Conservation (phyloP, 2,797 vertebrate genomes). For the Scolopax bukidnonensis region DNA sequence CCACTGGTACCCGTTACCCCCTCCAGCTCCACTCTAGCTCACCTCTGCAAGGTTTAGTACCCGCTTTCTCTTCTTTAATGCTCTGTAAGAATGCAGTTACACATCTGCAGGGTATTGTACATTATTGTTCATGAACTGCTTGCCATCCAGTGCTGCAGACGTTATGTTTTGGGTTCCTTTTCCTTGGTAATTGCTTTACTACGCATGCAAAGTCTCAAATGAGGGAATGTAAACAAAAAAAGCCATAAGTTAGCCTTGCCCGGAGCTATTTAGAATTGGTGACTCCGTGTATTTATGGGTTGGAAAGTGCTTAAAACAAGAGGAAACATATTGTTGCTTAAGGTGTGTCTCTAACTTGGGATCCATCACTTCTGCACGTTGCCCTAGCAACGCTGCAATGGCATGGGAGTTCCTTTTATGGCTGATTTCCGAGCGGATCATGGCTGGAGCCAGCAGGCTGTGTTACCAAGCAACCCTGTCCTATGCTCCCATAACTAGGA, state of each 20-base stretch:
- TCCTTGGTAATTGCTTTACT: conserved; percentile 7
- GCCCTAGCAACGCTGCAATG: conserved; percentile 80
- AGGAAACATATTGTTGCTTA: conserved; percentile 59
- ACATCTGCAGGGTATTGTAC: not conserved
- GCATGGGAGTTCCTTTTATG: conserved; percentile 82
- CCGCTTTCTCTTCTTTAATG: not conserved
- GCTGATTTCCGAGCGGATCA: conserved; percentile 81
- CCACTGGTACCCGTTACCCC: rapidly evolving
- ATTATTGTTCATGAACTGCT: not conserved
- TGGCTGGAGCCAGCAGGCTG: conserved; percentile 75
- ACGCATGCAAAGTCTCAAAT: not conserved
- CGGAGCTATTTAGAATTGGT: conserved; percentile 28
- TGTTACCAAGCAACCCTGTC: conserved; percentile 85
- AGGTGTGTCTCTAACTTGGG: conserved; percentile 67
- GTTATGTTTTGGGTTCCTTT: rapidly evolving
- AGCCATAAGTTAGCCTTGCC: not conserved
- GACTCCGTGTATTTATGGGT: not conserved
- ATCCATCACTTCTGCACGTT: conserved; percentile 79
- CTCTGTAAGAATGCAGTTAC: not conserved
- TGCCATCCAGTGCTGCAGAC: conserved; percentile 11
- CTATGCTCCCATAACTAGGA: conserved; percentile 79
- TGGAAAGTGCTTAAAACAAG: conserved; percentile 55
- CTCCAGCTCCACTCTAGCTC: rapidly evolving
- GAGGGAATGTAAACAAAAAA: rapidly evolving
- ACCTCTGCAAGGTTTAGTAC: not conserved